These are phyloP conservation scores for Liparis tanakae DNA, from an alignment of 2,797 vertebrate genomes.

Conservation along the genomic window DNA sequence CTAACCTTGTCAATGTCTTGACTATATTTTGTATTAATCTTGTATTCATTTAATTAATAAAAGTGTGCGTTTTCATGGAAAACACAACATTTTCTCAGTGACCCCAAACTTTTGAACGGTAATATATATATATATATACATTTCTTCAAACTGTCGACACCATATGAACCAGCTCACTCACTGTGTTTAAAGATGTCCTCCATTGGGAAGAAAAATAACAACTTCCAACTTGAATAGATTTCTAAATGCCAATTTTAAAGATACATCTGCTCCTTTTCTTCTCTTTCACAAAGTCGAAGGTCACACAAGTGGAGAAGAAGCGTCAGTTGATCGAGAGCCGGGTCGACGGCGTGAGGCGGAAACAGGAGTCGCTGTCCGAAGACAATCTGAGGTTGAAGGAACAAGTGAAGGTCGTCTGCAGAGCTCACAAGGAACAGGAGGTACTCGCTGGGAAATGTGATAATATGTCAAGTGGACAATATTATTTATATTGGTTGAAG, in stretches of 20 bases:
- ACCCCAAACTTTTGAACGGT: too few relatives aligned
- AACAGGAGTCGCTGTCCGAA: constrained; percentile 34
- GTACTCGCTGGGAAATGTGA: constrained; percentile 7
- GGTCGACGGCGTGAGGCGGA: constrained; percentile 39
- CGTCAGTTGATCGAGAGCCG: constrained; percentile 41
- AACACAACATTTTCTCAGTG: too few relatives aligned
- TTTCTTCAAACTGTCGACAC: constrained; percentile 16
- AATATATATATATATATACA: too few relatives aligned
- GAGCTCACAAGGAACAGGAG: constrained; percentile 63
- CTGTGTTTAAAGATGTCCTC: constrained; percentile 18
- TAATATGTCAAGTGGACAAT: background rate
- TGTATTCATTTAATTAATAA: too few relatives aligned
- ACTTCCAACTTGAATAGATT: background rate
- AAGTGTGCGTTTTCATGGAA: too few relatives aligned
- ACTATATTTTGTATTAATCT: too few relatives aligned
- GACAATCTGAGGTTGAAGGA: constrained; percentile 42
- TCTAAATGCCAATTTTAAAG: background rate
- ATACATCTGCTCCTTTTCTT: background rate
- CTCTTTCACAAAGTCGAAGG: constrained; percentile 37
- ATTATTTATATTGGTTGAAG: background rate
- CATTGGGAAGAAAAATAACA: background rate
- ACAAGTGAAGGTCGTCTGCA: constrained; percentile 44
- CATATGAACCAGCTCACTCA: background rate
- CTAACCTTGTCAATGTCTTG: too few relatives aligned
- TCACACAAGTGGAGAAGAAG: constrained; percentile 49